Evolutionary conservation across 2,797 vertebrate genomes (phyloP), one percentile per base, ranked within the genome.

Genomic region (Arctocebus calabarensis): DNA sequence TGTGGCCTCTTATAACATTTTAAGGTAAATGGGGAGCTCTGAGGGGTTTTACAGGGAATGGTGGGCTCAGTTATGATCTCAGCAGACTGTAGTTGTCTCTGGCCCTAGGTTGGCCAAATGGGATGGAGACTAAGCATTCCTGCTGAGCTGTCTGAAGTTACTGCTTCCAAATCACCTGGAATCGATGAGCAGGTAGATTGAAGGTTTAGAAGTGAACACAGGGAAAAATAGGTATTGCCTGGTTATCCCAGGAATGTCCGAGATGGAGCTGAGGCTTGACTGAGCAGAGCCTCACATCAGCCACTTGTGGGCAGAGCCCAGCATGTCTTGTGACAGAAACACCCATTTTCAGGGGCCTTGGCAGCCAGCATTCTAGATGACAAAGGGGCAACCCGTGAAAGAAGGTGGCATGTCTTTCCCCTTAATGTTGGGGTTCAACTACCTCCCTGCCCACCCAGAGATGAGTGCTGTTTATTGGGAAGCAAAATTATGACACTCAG

Each of bases 351-450:
- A 81, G 73, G 77, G 83, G 88, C 78, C 70, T 81, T 86, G 85
- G 61, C 59, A 87, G 57, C 40, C 27, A 87, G 52, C 70, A 71
- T 90, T 85, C 48, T 90, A 48, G 43, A 62, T 45, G 78, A 71
- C 59, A 59, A 48, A 48, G 82, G 20, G 70, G 45, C 78, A 88
- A 66, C 45, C 87, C 27, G 1, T 64, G 93, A 92, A 95, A 66
- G 82, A 95, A 95, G 62, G 86, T 48, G 73, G 62, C 68, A 34
- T n/a, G 64, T 82, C 81, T 94, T 77, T 68, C 73, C 78, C 82
- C 77, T 93, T 94, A 29, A 29, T 84, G 27, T 55, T 85, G 85
- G 95, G 88, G 88, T 92, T n/a, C 13, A 95, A 83, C 96, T 96
- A 93, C 96, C 91, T 96, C 93, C 90, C 93, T 70, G 19, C 62